Evolutionary conservation across 2,888 invertebrate species (phyloP).

Genomic region (Drosophila anomalipes): DNA sequence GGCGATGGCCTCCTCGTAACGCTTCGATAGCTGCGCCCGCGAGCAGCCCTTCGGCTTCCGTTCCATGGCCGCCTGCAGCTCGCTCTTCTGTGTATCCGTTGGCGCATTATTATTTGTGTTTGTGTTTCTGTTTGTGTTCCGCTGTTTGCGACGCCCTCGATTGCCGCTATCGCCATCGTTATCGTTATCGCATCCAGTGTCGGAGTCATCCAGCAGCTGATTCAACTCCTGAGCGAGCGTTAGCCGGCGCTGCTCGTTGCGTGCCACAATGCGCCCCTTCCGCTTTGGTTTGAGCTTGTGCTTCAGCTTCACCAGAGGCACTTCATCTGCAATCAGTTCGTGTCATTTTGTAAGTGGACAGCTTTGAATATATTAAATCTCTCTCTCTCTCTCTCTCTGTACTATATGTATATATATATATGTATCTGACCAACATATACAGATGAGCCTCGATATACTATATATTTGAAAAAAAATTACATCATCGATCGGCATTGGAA

Average conservation of each 20-base stretch:
- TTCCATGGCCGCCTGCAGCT: constrained; percentile 57
- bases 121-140: neutral
- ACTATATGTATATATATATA: neutral
- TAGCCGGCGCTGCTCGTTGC: constrained; percentile 18
- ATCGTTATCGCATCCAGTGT: neutral
- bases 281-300: constrained; percentile 61
- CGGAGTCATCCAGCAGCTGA: constrained; percentile 46
- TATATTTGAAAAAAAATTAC: neutral
- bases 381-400: neutral
- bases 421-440: neutral
- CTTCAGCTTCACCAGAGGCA: constrained; percentile 64
- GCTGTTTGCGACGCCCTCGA: constrained; percentile 40
- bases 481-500: neutral
- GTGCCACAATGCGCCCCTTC: constrained; percentile 14
- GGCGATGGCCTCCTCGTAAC: constrained; percentile 71
- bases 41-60: constrained; percentile 75
- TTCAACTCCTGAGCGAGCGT: constrained; percentile 59
- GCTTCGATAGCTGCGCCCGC: constrained; percentile 65
- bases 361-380: neutral
- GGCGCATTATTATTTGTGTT: constrained; percentile 5
- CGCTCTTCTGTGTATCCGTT: constrained; percentile 43
- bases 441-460: neutral
- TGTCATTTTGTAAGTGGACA: neutral
- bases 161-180: neutral
- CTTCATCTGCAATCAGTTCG: constrained; percentile 51